Base-by-base conservation (phyloP, 2,113 vertebrate genomes). In the Cochlearius cochlearius region DNA sequence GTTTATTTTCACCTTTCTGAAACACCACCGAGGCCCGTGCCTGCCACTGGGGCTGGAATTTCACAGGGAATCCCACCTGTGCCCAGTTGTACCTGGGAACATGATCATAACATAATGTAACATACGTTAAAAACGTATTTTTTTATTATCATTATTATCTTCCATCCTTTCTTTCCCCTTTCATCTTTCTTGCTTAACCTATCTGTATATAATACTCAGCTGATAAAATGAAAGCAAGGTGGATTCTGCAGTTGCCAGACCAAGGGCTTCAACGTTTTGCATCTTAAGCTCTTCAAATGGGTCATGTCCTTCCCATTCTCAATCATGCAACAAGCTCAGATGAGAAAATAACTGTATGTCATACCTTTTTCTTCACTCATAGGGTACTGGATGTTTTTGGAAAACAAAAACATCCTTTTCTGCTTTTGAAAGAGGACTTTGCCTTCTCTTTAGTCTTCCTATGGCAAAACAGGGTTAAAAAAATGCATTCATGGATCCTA, bases 311-410 rank as follows among this genome's bases (percentile, higher is more conserved):
- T 76, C 47, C 30, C 29, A 19, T 17, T 72, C 34, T n/a, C 36
- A 77, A 25, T 12, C 23, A 62, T 6, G 18, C 7, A 62, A 71
- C 5, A 29, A 91, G 11, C 15, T 60, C 63, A 60, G 38, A 34
- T 23, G 26, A 38, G 34, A 73, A 29, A 59, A 76, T 47, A 59
- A 16, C 13, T 66, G 0, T 14, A 5, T 7, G 2, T 4, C 6
- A 3, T 49, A 20, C 2, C 2, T 52, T 59, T 84, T 36, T 34
- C 15, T 56, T 68, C 34, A 18, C 9, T 66, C 18, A 26, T 9
- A 45, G 0, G 9, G 3, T 15, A 21, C 6, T 27, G 3, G 3
- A 1, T 47, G n/a, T 15, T 25, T 68, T 36, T 32, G 15, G 34
- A 67, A 43, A 77, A 85, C 17, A 81, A 34, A 71, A 29, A 0